Evolutionary conservation across 2,113 vertebrate genomes (phyloP).

Genomic region (Antechinus flavipes): DNA sequence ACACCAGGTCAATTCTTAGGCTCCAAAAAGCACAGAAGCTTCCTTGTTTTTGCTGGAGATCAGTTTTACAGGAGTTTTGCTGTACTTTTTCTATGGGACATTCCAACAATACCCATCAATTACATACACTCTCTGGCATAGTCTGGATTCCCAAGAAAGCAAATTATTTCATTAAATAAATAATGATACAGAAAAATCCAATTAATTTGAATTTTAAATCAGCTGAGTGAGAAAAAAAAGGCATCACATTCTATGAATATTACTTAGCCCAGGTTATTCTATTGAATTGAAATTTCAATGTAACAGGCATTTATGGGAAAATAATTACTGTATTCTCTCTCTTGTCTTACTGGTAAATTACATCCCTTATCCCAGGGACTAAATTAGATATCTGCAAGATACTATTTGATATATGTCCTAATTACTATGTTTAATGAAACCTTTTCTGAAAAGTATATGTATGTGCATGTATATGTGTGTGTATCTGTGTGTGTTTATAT

Average conservation of each 20-base stretch:
- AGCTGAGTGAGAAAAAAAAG: neutral
- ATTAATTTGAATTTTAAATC: slow-evolving; percentile 1
- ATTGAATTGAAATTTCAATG: neutral
- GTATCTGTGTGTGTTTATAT: neutral
- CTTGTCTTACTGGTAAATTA: neutral
- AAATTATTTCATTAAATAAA: neutral
- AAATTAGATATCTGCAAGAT: neutral
- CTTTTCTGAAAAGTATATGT: neutral
- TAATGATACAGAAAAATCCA: neutral
- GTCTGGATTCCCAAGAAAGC: neutral
- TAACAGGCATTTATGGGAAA: neutral
- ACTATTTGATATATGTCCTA: neutral
- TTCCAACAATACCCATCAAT: neutral
- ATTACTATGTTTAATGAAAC: neutral
- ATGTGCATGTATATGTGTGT: neutral
- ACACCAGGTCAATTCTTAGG: neutral
- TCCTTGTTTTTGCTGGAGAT: neutral
- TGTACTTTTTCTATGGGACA: neutral
- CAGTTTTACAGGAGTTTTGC: neutral
- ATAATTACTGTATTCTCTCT: neutral
- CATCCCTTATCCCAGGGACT: neutral
- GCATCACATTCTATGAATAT: neutral
- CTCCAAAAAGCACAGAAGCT: neutral
- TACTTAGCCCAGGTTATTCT: neutral
- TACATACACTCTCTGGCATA: neutral